Evolutionary conservation across 2,113 vertebrate genomes (phyloP), one percentile per base, ranked within the genome.

Genomic region (Laticauda laticaudata): DNA sequence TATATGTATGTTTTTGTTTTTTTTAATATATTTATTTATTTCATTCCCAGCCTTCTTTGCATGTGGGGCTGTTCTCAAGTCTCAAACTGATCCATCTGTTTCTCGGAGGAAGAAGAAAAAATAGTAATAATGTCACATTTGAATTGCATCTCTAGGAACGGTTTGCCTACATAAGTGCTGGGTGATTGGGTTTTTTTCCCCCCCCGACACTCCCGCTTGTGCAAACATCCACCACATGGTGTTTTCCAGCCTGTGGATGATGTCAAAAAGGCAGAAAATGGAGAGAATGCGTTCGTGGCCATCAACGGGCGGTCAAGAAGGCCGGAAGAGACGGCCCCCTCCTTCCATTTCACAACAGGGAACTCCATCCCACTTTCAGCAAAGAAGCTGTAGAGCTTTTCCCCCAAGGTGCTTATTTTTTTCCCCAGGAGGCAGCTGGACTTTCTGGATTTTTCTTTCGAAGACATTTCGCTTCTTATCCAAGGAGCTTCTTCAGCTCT

Each of bases 11-110:
- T n/a, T n/a, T n/a, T n/a, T n/a, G n/a, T n/a, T n/a, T n/a, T n/a
- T n/a, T n/a, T n/a, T n/a, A n/a, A n/a, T n/a, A n/a, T n/a, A n/a
- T n/a, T n/a, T n/a, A n/a, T n/a, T n/a, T n/a, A n/a, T n/a, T 85
- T 39, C 43, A 45, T 48, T 39, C 51, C 14, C 51, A 55, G n/a
- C 23, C 24, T 53, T 75, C 24, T 53, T 75, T 11, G 18, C 2
- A 2, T 0, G 29, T 9, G 1, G 23, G 26, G 20, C n/a, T 24
- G 18, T 29, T 53, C n/a, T 7, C 61, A 5, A 51, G 26, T 51
- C 56, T 57, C 56, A 85, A 69, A 56, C 11, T 81, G 39, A 86
- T 57, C 91, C 91, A 92, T 88, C 86, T 88, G 91, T 64, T 92
- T 92, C 48, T 64, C 2, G 1, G 86, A 69, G 75, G 34, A 61